Base-by-base conservation (phyloP, 2,113 vertebrate genomes). In the Orthonyx spaldingii region DNA sequence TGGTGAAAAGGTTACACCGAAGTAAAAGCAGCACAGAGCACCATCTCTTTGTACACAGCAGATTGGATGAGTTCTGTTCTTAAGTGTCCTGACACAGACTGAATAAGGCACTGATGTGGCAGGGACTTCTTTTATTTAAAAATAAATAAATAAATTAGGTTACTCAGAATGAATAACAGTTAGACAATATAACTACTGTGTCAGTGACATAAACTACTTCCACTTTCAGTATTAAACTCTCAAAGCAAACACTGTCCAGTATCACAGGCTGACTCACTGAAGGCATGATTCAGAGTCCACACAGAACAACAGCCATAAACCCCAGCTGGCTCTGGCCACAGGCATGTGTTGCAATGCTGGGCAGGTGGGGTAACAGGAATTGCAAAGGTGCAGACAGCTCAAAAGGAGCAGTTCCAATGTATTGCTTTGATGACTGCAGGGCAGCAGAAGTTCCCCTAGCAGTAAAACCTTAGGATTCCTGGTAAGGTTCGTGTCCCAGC, bases 141-240 rank as follows among this genome's bases (percentile, higher is more conserved):
- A 74, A 56, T 19, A 55, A 83, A 89, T 70, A 66, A 69, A 75
- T 61, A 24, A 22, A 35, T 33, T 4, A 4, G 30, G 65, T 86
- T 50, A 75, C 19, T 47, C 27, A 55, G 53, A 52, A 78, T 91
- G 70, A 84, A 5, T 78, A 81, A 11, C 23, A 50, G n/a, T n/a
- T n/a, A n/a, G 52, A 60, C 56, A 65, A 15, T 35, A 5, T 52
- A 79, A 83, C 87, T 64, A 68, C 47, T 77, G 74, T 42, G 68
- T 81, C 88, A 84, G 72, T 85, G 69, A 65, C 7, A 30, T 60
- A 47, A 94, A 52, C 49, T 49, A 80, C 61, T 96, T 95, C 78
- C 87, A 94, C 86, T 96, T 97, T 90, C 90, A 60, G 41, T 71
- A 84, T 59, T 52, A 85, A 94, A 80, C 46, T 56, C 68, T 49